phyloP scores from a whole-genome alignment of 2,888 invertebrate species.

The Opisthograptis luteolata region DNA sequence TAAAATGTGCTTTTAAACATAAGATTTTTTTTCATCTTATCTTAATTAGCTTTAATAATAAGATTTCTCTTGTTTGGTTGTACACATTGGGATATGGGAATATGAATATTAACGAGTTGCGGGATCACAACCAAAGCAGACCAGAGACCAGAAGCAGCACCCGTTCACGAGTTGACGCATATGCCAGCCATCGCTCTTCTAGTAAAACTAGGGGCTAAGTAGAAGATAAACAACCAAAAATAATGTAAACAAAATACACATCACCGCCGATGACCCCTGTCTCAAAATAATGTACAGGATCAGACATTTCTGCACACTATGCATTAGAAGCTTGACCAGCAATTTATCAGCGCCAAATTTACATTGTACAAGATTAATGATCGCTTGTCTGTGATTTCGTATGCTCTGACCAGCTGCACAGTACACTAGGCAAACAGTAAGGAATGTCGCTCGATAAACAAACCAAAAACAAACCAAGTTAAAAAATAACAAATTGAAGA shows the following conservation, averaged over 20 bases:
- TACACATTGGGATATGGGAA: no score
- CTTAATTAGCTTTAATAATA: no score
- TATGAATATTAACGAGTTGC: no score
- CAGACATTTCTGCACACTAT: conserved; percentile 28
- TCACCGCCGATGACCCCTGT: conserved; percentile 10
- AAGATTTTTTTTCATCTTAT: no score
- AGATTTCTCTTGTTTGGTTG: no score
- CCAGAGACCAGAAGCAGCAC: no score
- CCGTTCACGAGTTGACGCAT: no score
- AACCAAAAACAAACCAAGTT: not conserved
- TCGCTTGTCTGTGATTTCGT: conserved; percentile 54
- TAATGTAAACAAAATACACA: conserved; percentile 6
- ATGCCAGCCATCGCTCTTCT: no score
- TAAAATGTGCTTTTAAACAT: no score
- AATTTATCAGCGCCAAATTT: conserved; percentile 73
- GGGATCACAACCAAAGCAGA: no score
- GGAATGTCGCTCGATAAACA: not conserved
- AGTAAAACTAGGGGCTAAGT: no score
- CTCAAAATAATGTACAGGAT: conserved; percentile 29
- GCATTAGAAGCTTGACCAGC: conserved; percentile 58
- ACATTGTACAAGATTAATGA: conserved; percentile 72
- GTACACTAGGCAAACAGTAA: conserved; percentile 9
- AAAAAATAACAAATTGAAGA: no score
- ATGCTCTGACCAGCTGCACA: conserved; percentile 39
- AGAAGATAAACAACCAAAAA: not conserved